phyloP scores from a whole-genome alignment of 2,888 invertebrate genomes.

The Hirtodrosophila trivittata region DNA sequence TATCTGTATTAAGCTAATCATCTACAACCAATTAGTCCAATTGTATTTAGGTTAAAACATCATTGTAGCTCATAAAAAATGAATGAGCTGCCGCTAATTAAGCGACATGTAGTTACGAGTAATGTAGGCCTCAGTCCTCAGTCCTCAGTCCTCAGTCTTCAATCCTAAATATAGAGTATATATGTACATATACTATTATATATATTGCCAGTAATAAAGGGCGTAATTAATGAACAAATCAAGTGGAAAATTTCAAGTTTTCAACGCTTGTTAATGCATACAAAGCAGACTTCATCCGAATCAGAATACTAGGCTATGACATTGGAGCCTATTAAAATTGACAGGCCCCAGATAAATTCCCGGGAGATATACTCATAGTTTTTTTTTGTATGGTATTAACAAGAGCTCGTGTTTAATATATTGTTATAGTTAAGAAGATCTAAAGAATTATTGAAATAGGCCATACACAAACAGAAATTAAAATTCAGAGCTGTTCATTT shows the following conservation, averaged over 20 bases:
- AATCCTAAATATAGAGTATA: too few relatives aligned
- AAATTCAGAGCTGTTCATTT: too few relatives aligned
- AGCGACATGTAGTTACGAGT: constrained; percentile 17
- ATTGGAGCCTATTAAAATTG: constrained; percentile 15
- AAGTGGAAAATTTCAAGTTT: constrained; percentile 63
- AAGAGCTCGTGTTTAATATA: neutral
- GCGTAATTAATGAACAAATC: constrained; percentile 53
- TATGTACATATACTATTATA: constrained; percentile 10
- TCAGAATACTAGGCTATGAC: constrained; percentile 8
- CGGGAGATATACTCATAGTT: too few relatives aligned
- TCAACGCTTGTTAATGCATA: constrained; percentile 23
- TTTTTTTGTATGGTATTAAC: too few relatives aligned
- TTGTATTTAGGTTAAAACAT: constrained; percentile 37
- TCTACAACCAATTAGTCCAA: constrained; percentile 39
- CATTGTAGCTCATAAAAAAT: constrained; percentile 42
- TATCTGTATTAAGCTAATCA: constrained; percentile 12
- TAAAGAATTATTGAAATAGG: neutral
- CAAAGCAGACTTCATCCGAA: constrained; percentile 8
- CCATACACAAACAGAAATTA: too few relatives aligned
- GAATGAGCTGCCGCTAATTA: too few relatives aligned
- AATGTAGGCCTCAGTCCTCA: constrained; percentile 20
- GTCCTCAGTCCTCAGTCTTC: too few relatives aligned
- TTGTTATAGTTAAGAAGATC: neutral
- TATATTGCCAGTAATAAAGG: constrained; percentile 26
- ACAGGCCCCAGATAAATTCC: constrained; percentile 15